These are phyloP conservation scores for Uropetala carovei DNA, from an alignment of 2,888 invertebrate genomes.

Conservation along the genomic window DNA sequence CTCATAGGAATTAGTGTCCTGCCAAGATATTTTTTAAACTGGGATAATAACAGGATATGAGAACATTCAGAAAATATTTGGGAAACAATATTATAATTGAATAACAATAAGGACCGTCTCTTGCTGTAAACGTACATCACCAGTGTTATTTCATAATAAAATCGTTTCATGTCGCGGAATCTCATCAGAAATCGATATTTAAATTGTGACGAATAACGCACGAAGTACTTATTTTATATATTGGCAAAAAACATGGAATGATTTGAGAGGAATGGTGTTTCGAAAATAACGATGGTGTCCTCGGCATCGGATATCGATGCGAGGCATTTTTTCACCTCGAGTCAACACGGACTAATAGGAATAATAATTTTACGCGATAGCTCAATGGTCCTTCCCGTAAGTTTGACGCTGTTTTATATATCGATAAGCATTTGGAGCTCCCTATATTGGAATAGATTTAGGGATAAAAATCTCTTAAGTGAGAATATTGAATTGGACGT, in stretches of 20 bases:
- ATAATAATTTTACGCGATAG: neutral
- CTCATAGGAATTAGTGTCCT: too few relatives aligned
- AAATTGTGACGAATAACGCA: slow-evolving; percentile 12
- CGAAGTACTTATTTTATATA: slow-evolving; percentile 45
- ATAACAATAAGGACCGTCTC: too few relatives aligned
- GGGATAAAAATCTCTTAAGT: too few relatives aligned
- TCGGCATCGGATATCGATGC: slow-evolving; percentile 42
- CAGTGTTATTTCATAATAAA: neutral
- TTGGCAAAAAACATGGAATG: slow-evolving; percentile 6
- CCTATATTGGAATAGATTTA: neutral
- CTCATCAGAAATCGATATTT: slow-evolving; percentile 30
- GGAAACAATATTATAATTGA: neutral
- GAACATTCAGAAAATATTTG: neutral
- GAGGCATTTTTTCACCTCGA: neutral
- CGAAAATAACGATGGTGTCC: slow-evolving; percentile 18
- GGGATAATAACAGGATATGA: too few relatives aligned
- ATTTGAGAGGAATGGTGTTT: neutral
- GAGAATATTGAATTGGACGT: too few relatives aligned
- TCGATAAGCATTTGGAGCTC: neutral
- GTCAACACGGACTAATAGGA: neutral
- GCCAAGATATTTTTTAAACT: too few relatives aligned
- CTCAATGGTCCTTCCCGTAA: neutral
- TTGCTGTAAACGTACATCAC: neutral
- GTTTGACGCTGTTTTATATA: neutral
- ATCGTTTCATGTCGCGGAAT: neutral